Conservation (phyloP, 2,113 vertebrate genomes). For the Benitochromis conjunctus region DNA sequence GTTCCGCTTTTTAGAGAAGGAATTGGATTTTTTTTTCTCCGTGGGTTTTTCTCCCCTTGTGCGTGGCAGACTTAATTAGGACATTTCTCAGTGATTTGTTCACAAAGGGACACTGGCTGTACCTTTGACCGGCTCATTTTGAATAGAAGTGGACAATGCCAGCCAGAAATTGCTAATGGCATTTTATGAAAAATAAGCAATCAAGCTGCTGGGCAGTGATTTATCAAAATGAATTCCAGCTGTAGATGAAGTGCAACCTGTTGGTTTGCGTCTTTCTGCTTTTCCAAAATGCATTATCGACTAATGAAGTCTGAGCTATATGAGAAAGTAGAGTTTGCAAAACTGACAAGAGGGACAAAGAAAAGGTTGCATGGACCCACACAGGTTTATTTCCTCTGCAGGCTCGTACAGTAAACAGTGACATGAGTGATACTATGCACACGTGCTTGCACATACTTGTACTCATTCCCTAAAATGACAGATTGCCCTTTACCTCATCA, state of each 20-base stretch:
- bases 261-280: conserved; percentile 8
- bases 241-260: conserved; percentile 16
- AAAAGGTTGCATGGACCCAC: neutral
- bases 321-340: neutral
- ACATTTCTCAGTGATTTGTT: conserved; percentile 65
- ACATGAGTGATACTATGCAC: neutral
- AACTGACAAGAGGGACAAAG: neutral
- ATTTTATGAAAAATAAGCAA: conserved; percentile 42
- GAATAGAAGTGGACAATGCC: conserved; percentile 40
- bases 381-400: neutral
- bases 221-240: conserved; percentile 11
- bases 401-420: neutral
- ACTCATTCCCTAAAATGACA: conserved; percentile 46
- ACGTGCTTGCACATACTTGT: neutral
- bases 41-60: conserved; percentile 1
- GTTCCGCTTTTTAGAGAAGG: conserved; percentile 61
- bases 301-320: conserved; percentile 13
- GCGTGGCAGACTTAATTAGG: conserved; percentile 62
- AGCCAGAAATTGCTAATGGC: conserved; percentile 32
- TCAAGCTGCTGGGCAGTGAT: conserved; percentile 12
- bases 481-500: conserved; percentile 57
- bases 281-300: neutral
- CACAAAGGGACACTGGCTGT: conserved; percentile 54
- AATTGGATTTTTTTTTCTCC: conserved; percentile 61
- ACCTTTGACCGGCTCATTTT: conserved; percentile 55